Evolutionary conservation across 1,140 invertebrate species (phyloP).

Genomic region (Leptinotarsa texana): DNA sequence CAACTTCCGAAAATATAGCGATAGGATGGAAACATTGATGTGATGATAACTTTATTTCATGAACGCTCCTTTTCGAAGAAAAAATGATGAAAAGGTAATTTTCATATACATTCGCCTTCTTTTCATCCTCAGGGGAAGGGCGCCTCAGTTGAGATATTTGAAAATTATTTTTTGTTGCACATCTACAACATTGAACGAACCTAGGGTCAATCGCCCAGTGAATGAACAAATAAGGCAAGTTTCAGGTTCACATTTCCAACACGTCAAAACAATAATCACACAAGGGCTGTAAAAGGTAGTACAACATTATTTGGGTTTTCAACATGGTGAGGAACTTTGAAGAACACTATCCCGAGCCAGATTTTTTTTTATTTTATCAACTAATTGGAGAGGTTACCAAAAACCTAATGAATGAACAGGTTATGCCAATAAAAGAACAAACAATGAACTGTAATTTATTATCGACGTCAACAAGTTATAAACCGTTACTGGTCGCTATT

Average conservation of each 20-base stretch:
- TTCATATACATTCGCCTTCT: too few species aligned
- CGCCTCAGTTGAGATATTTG: too few species aligned
- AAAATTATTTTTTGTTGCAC: too few species aligned
- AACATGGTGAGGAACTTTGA: not conserved
- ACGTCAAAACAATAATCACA: not conserved
- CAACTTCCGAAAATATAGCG: too few species aligned
- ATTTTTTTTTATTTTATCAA: slow-evolving; percentile 1
- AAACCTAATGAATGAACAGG: slow-evolving; percentile 6
- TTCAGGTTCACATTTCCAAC: not conserved
- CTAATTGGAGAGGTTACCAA: not conserved
- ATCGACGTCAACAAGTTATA: not conserved
- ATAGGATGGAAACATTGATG: too few species aligned
- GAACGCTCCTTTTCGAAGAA: too few species aligned
- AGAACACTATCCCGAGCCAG: not conserved
- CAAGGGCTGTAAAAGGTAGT: not conserved
- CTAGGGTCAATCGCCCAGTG: slow-evolving; percentile 5
- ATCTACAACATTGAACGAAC: too few species aligned
- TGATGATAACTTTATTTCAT: too few species aligned
- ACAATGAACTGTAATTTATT: not conserved
- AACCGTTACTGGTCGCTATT: not conserved
- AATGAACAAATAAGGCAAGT: slow-evolving; percentile 2
- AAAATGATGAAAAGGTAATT: too few species aligned
- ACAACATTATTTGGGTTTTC: not conserved
- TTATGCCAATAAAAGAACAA: slow-evolving; percentile 8
- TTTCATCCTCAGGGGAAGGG: too few species aligned